These are phyloP conservation scores for Drosophila navojoa DNA, from an alignment of 1,140 invertebrate species.

Conservation along the genomic window DNA sequence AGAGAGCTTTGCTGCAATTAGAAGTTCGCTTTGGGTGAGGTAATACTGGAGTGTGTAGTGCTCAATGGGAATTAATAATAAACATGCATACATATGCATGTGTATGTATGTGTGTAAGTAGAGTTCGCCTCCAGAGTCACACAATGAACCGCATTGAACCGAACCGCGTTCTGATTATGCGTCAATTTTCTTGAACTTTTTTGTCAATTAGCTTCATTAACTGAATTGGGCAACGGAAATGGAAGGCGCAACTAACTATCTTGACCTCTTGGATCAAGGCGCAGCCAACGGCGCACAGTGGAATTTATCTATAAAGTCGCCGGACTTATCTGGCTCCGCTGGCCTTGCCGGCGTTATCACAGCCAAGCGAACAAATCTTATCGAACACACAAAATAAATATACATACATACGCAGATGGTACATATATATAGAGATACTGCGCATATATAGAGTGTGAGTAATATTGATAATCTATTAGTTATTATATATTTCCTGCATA, in stretches of 20 bases:
- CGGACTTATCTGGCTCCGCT: conserved; percentile 38
- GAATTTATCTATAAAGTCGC: conserved; percentile 23
- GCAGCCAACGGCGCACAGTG: not conserved
- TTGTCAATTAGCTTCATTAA: conserved; percentile 59
- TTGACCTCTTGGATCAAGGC: conserved; percentile 62
- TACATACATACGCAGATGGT: not conserved
- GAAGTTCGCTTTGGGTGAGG: conserved; percentile 49
- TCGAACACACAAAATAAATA: conserved; percentile 25
- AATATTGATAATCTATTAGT: conserved; percentile 67
- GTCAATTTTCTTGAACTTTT: conserved; percentile 70
- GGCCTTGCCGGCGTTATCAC: conserved; percentile 69
- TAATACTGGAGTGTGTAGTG: conserved; percentile 23
- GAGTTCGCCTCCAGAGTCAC: conserved; percentile 40
- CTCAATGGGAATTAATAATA: conserved; percentile 42
- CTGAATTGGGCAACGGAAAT: conserved; percentile 67
- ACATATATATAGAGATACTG: conserved; percentile 1
- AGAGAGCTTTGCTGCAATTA: conserved; percentile 36
- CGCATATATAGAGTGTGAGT: conserved; percentile 3
- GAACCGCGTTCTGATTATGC: conserved; percentile 47
- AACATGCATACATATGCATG: conserved; percentile 7
- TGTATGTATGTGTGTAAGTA: conserved; percentile 6
- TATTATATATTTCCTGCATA: conserved; percentile 39
- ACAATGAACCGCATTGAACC: conserved; percentile 52
- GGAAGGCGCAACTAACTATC: conserved; percentile 36
- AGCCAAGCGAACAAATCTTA: conserved; percentile 62